phyloP scores from a whole-genome alignment of 2,797 vertebrate genomes.

The Meriones psammophilus region DNA sequence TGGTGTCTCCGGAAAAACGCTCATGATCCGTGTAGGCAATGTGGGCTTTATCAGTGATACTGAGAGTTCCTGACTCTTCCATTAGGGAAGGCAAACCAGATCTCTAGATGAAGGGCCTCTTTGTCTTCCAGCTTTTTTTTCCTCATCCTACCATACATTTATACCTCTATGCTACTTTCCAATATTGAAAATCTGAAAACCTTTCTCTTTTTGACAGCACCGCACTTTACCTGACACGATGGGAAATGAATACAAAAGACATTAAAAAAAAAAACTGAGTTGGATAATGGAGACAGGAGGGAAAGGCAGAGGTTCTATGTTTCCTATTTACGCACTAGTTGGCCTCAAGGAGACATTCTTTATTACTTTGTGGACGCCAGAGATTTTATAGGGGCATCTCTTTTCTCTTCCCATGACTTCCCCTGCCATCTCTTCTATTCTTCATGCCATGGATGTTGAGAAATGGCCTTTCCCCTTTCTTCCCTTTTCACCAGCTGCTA shows the following conservation, averaged over 20 bases:
- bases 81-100: background rate
- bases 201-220: constrained; percentile 8
- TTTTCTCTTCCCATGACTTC: background rate
- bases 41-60: background rate
- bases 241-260: background rate
- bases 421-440: background rate
- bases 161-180: background rate
- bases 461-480: background rate
- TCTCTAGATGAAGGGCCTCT: background rate
- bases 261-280: background rate
- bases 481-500: background rate
- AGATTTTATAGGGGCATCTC: background rate
- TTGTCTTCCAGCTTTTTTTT: background rate
- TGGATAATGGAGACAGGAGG: background rate
- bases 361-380: background rate
- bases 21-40: background rate
- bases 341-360: background rate
- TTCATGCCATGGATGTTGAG: background rate
- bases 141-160: background rate
- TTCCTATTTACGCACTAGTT: background rate
- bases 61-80: background rate
- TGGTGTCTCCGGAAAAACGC: background rate
- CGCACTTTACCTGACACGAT: background rate
- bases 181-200: background rate
- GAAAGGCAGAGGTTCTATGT: background rate